Evolutionary conservation across 2,888 invertebrate genomes (phyloP).

Genomic region (Tyria jacobaeae): DNA sequence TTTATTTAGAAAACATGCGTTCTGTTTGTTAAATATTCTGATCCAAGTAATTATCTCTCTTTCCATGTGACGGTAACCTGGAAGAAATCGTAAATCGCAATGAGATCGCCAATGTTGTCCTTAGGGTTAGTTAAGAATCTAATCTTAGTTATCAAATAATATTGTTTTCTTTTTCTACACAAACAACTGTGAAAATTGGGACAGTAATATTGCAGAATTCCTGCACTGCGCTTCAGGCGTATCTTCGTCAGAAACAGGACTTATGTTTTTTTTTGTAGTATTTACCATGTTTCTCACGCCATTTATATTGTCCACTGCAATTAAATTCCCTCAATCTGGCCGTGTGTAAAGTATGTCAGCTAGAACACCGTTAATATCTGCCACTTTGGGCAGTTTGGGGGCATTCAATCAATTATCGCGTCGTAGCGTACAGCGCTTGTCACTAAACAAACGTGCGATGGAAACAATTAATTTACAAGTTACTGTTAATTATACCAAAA

Average conservation of each 20-base stretch:
- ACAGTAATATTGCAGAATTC: background rate
- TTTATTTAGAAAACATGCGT: too few relatives aligned
- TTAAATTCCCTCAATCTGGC: background rate
- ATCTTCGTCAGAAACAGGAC: background rate
- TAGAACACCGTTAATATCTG: conserved; percentile 20
- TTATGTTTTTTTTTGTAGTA: background rate
- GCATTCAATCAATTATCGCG: conserved; percentile 29
- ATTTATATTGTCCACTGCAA: background rate
- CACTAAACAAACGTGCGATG: conserved; percentile 1
- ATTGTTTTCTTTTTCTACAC: too few relatives aligned
- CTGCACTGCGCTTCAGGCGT: background rate
- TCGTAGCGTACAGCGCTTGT: conserved; percentile 23
- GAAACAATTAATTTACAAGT: conserved; percentile 16
- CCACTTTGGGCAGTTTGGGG: conserved; percentile 4
- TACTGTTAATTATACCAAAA: conserved; percentile 10
- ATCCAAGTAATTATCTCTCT: too few relatives aligned
- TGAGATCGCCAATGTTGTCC: too few relatives aligned
- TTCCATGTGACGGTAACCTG: too few relatives aligned
- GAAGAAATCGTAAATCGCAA: too few relatives aligned
- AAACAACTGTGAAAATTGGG: too few relatives aligned
- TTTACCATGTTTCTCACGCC: background rate
- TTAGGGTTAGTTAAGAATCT: too few relatives aligned
- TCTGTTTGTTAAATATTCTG: too few relatives aligned
- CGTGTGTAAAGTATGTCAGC: conserved; percentile 1
- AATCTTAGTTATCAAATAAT: too few relatives aligned